Conservation (phyloP, 2,888 invertebrate genomes). For the Pammene fasciana region DNA sequence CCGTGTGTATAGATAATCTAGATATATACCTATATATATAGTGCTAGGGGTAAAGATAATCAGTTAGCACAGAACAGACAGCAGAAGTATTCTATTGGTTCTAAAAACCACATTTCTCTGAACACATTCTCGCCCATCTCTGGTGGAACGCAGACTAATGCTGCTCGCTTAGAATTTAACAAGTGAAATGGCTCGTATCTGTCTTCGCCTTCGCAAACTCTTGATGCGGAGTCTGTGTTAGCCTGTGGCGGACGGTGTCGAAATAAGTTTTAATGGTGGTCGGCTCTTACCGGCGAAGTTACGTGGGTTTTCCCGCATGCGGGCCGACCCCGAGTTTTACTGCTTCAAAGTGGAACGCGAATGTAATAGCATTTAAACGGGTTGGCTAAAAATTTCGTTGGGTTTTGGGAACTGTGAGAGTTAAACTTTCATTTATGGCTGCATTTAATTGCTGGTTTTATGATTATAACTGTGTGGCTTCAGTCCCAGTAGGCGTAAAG, state of each 20-base stretch:
- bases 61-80: no score
- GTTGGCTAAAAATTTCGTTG: constrained; percentile 46
- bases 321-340: constrained; percentile 56
- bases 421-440: not conserved
- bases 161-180: no score
- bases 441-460: not conserved
- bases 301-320: constrained; percentile 55
- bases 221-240: not conserved
- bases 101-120: no score
- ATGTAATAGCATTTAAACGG: constrained; percentile 54
- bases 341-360: constrained; percentile 51
- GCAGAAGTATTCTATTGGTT: no score
- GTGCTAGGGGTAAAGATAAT: no score
- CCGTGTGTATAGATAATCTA: no score
- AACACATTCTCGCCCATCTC: no score
- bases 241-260: constrained; percentile 47
- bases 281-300: constrained; percentile 57
- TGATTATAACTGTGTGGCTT: not conserved
- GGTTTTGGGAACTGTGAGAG: constrained; percentile 6
- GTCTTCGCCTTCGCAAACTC: no score
- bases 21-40: no score
- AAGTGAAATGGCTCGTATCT: no score
- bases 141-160: no score
- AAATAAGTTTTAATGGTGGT: constrained; percentile 68
- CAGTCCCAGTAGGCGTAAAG: no score